phyloP scores from a whole-genome alignment of 2,888 invertebrate genomes.

The Morpho helenor region DNA sequence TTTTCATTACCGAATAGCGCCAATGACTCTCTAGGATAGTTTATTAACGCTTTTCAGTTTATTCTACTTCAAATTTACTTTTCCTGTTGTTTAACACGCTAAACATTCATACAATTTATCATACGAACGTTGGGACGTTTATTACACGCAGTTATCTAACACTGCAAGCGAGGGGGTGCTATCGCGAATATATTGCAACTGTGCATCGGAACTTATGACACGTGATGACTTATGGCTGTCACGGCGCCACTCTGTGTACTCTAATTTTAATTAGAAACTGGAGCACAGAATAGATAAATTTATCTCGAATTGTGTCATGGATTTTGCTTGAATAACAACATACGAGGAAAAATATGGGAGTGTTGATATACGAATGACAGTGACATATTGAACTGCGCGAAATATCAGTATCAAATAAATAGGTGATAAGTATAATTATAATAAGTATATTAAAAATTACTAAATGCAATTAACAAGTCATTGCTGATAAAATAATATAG shows the following conservation, averaged over 20 bases:
- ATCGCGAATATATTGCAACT: conserved; percentile 21
- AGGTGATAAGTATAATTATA: no score
- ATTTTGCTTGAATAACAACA: conserved; percentile 8
- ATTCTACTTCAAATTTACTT: neutral
- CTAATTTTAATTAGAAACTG: conserved; percentile 8
- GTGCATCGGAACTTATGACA: conserved; percentile 20
- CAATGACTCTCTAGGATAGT: no score
- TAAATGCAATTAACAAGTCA: no score
- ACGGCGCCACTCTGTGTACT: conserved; percentile 5
- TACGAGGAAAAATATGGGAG: neutral
- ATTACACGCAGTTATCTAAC: conserved; percentile 24
- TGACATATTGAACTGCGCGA: conserved; percentile 1
- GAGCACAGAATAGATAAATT: conserved; percentile 8
- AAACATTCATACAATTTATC: conserved; percentile 19
- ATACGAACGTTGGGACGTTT: conserved; percentile 26
- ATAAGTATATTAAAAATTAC: no score
- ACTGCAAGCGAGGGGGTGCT: conserved; percentile 22
- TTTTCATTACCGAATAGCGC: no score
- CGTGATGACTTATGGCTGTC: conserved; percentile 14
- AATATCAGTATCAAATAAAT: neutral
- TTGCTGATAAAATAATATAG: no score
- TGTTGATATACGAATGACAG: neutral
- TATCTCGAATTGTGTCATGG: conserved; percentile 10
- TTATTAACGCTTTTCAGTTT: no score
- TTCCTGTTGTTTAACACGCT: neutral